phyloP scores from a whole-genome alignment of 2,888 invertebrate species.

The Coleophora flavipennella region DNA sequence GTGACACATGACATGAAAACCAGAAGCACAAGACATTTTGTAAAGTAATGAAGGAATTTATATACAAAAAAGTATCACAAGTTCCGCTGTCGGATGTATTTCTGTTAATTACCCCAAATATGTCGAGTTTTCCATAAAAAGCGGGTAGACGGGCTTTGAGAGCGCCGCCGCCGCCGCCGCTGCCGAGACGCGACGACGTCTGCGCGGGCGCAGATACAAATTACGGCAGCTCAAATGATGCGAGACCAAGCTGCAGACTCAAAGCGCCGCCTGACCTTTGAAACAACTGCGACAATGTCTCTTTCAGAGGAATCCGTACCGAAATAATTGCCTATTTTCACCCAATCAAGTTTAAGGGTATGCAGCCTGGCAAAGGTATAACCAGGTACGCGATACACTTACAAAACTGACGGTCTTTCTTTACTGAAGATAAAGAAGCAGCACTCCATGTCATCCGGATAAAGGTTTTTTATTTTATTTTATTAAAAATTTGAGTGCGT shows the following conservation, averaged over 20 bases:
- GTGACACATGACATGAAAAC: conserved; percentile 20
- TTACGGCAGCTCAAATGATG: conserved; percentile 42
- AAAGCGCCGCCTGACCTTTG: conserved; percentile 30
- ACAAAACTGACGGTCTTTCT: no score
- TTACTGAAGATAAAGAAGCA: no score
- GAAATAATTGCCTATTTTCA: no score
- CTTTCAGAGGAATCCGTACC: not conserved
- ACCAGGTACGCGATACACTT: no score
- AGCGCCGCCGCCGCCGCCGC: conserved; percentile 16
- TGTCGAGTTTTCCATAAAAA: conserved; percentile 25
- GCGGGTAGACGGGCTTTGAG: conserved; percentile 15
- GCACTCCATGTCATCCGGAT: no score
- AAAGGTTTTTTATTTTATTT: no score
- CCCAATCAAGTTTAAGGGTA: not conserved
- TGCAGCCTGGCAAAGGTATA: not conserved
- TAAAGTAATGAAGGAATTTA: conserved; percentile 4
- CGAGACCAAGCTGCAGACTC: conserved; percentile 28
- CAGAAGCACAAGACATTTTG: conserved; percentile 9
- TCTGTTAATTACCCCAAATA: conserved; percentile 67
- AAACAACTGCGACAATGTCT: not conserved
- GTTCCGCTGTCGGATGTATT: conserved; percentile 34
- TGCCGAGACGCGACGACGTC: no score
- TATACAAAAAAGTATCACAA: conserved; percentile 30
- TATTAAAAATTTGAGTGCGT: no score
- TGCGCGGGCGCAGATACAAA: conserved; percentile 8